Base-by-base conservation (phyloP, 2,797 vertebrate genomes). In the Tarsius wallacei region DNA sequence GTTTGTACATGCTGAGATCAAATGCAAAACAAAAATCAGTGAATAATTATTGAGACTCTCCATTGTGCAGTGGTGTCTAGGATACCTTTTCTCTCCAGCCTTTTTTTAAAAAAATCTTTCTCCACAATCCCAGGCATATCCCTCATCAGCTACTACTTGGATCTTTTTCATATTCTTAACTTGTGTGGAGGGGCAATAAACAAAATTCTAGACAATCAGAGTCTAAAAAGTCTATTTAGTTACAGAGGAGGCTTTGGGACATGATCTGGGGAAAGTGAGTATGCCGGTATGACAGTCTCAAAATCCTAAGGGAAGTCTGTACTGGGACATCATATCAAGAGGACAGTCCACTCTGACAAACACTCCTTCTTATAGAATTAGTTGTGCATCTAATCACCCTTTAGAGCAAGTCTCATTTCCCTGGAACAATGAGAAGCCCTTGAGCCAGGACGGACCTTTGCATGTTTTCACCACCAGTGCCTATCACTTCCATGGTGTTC, bases 11-110 rank as follows among this genome's bases (percentile, higher is more conserved):
- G 24, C 64, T 49, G 17, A 83, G n/a, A 93, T 57, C 49, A 68
- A 94, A 64, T 81, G 22, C 80, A 61, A 97, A 77, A 53, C 31
- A 84, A 81, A 94, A 91, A 76, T 42, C 68, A 28, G 64, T 77
- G 55, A 91, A 5, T 83, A 94, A 64, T 96, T 74, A 49, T 70
- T 80, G 84, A 12, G 15, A 94, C 84, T 51, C 21, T 90, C 76
- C 87, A 77, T 87, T 64, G 11, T 26, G 17, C 33, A 66, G 2
- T 26, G 19, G 53, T n/a, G 12, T 81, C 53, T 64, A 36, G 17
- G 2, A 36, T 36, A 42, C 36, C 31, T 95, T 22, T 68, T 87
- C 7, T 47, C 3, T 83, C 31, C 31, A 59, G 42, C 8, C 51
- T 55, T 80, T 85, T n/a, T 47, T 89, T 83, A 89, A 33, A n/a